Evolutionary conservation across 2,113 vertebrate genomes (phyloP).

Genomic region (Heterotis niloticus): DNA sequence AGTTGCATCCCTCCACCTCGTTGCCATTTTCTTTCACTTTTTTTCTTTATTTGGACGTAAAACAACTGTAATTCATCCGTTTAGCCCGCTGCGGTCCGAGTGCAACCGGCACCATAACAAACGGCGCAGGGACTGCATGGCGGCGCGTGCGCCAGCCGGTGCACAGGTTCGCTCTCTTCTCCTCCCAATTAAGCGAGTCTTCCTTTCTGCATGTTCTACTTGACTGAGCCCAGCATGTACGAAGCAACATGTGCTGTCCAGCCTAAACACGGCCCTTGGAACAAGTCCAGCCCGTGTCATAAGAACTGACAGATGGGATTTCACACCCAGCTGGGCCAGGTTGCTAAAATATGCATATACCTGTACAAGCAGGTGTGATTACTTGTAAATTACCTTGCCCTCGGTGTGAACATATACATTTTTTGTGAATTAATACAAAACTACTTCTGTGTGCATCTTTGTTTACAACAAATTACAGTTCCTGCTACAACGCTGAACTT

Average conservation of each 20-base stretch:
- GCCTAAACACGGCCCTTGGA: neutral
- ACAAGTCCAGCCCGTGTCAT: slow-evolving; percentile 10
- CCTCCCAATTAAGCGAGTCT: slow-evolving; percentile 21
- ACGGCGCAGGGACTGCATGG: neutral
- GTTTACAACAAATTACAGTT: too few relatives aligned
- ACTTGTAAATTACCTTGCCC: too few relatives aligned
- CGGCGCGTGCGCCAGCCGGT: neutral
- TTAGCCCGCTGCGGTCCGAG: slow-evolving; percentile 58
- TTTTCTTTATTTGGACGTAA: slow-evolving; percentile 38
- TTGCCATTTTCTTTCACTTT: slow-evolving; percentile 46
- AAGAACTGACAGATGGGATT: slow-evolving; percentile 8
- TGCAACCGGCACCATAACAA: slow-evolving; percentile 25
- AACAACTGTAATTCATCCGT: slow-evolving; percentile 67
- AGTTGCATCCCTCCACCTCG: slow-evolving; percentile 57
- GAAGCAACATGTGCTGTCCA: neutral
- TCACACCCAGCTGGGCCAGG: neutral
- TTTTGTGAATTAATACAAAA: too few relatives aligned
- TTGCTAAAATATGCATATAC: too few relatives aligned
- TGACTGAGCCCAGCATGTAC: neutral
- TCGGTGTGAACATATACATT: too few relatives aligned
- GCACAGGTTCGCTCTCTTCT: neutral
- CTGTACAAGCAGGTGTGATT: too few relatives aligned
- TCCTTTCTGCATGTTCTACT: slow-evolving; percentile 7
- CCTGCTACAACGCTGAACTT: too few relatives aligned
- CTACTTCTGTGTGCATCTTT: too few relatives aligned